Evolutionary conservation across 2,888 invertebrate genomes (phyloP).

Genomic region (Zootermopsis nevadensis): DNA sequence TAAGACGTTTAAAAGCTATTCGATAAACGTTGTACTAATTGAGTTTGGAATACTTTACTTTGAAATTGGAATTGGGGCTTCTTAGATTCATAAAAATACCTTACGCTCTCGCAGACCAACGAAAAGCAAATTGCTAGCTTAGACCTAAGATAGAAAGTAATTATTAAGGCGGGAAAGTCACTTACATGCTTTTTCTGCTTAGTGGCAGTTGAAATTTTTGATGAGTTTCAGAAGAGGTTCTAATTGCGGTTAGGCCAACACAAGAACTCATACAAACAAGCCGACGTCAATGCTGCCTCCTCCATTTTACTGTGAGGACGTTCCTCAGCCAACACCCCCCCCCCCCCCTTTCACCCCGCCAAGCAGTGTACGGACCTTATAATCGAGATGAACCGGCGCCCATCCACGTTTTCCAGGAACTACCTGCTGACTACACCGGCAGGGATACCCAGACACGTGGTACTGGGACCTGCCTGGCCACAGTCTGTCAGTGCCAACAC

Average conservation of each 20-base stretch:
- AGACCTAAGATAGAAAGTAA: no score
- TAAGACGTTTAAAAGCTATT: no score
- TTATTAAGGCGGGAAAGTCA: no score
- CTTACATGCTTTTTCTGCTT: neutral
- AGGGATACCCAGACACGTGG: conserved; percentile 22
- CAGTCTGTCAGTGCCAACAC: no score
- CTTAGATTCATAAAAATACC: no score
- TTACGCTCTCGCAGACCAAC: no score
- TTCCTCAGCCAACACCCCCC: neutral
- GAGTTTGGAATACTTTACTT: no score
- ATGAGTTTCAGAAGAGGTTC: conserved; percentile 17
- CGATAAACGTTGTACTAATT: no score
- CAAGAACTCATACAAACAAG: conserved; percentile 19
- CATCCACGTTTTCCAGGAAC: conserved; percentile 34
- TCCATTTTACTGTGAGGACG: neutral
- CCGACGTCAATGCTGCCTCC: neutral
- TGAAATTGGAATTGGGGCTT: no score
- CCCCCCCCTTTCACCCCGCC: neutral
- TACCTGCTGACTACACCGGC: conserved; percentile 27
- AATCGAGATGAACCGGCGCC: conserved; percentile 39
- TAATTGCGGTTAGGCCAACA: conserved; percentile 24
- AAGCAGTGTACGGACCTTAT: neutral
- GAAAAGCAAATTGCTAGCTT: no score
- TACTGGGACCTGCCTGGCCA: neutral
- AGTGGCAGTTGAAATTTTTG: neutral